Percentiles rank a stretch among this genome's conserved stretches.
Evolutionary conservation across 2,797 vertebrate species (phyloP).

Genomic region (Cheirogaleus major): DNA sequence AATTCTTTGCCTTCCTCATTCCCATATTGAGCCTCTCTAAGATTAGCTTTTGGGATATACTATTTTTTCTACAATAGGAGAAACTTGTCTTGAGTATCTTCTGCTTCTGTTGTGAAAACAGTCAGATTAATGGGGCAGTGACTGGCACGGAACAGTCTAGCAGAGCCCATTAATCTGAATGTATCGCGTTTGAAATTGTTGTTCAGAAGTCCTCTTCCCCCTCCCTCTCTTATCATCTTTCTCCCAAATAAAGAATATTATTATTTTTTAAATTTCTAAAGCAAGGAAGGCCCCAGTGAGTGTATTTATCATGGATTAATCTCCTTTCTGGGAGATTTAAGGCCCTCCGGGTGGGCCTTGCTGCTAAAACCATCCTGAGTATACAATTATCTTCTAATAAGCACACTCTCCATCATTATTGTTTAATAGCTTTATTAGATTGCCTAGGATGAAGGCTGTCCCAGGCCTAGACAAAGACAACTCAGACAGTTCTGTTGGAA

Average conservation of each 20-base stretch:
- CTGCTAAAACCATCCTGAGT: background rate
- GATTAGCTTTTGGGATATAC: background rate
- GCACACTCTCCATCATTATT: background rate
- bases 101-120: background rate
- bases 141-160: background rate
- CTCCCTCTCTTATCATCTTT: background rate
- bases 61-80: background rate
- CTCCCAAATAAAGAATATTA: background rate
- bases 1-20: background rate
- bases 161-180: background rate
- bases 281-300: background rate
- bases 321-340: background rate
- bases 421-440: constrained; percentile 14
- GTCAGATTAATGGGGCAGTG: background rate
- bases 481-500: background rate
- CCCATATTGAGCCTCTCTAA: background rate
- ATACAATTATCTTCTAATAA: background rate
- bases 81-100: background rate
- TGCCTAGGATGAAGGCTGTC: background rate
- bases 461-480: background rate
- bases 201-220: background rate
- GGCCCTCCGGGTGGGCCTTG: background rate
- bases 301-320: constrained; percentile 27
- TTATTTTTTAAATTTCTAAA: background rate
- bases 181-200: background rate